Conservation (phyloP, 2,888 invertebrate species). For the Archips xylosteana region DNA sequence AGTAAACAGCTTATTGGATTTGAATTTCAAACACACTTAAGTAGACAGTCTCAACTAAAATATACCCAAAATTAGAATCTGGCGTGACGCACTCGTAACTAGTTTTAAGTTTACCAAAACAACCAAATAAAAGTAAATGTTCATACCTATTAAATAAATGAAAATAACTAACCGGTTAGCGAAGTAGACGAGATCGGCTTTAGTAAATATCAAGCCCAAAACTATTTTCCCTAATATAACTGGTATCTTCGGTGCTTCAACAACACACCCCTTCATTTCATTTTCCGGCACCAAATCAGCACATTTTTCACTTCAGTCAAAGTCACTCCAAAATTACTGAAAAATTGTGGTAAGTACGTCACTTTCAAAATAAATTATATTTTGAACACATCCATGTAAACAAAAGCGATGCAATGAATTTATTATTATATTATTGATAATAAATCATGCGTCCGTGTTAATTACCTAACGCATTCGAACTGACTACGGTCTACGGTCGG, state of each 20-base stretch:
- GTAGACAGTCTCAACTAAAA: background rate
- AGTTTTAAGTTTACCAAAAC: conserved; percentile 2
- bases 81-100: background rate
- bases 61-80: background rate
- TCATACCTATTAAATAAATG: conserved; percentile 3
- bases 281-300: conserved; percentile 43
- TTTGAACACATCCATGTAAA: background rate
- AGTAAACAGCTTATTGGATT: no score
- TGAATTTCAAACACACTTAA: no score
- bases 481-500: conserved; percentile 24
- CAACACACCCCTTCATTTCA: conserved; percentile 77
- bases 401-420: background rate
- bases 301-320: conserved; percentile 27
- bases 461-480: conserved; percentile 11
- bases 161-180: conserved; percentile 85
- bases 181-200: conserved; percentile 86
- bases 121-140: conserved; percentile 17
- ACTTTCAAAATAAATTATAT: background rate
- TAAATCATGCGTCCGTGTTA: conserved; percentile 18
- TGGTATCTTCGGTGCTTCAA: conserved; percentile 65
- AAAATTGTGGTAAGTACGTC: background rate
- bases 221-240: conserved; percentile 84
- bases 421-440: conserved; percentile 4
- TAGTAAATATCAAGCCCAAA: conserved; percentile 87
- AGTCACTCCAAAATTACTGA: conserved; percentile 13